phyloP scores from a whole-genome alignment of 2,797 vertebrate genomes.

The Falco columbarius region DNA sequence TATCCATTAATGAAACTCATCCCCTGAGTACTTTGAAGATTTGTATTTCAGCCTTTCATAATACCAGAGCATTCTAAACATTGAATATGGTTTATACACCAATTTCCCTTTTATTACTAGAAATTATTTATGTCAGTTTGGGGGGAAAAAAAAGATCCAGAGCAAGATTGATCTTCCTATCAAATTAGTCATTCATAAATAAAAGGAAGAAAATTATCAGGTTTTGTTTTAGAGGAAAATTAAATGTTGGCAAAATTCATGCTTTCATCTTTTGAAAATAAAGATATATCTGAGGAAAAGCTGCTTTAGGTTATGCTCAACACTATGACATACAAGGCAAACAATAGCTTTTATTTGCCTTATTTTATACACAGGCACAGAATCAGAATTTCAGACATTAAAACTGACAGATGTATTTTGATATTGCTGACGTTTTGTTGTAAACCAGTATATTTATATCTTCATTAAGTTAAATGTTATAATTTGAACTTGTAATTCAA shows the following conservation, averaged over 20 bases:
- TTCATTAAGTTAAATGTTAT: neutral
- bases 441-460: neutral
- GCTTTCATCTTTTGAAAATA: neutral
- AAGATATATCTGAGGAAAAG: neutral
- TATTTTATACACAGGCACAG: neutral
- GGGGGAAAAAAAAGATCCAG: neutral
- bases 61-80: neutral
- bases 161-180: neutral
- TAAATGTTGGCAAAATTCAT: neutral
- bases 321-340: neutral
- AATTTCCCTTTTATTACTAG: neutral
- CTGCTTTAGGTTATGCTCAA: neutral
- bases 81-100: neutral
- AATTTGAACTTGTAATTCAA: neutral
- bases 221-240: neutral
- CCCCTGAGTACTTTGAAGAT: neutral
- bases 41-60: neutral
- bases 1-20: constrained; percentile 5
- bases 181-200: neutral
- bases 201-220: neutral
- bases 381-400: neutral
- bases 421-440: neutral
- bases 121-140: neutral
- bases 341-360: neutral
- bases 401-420: neutral